A percentile compares a stretch with the other conserved stretches of the same genome.
phyloP scores from a whole-genome alignment of 2,113 vertebrate species.

The Morone saxatilis region DNA sequence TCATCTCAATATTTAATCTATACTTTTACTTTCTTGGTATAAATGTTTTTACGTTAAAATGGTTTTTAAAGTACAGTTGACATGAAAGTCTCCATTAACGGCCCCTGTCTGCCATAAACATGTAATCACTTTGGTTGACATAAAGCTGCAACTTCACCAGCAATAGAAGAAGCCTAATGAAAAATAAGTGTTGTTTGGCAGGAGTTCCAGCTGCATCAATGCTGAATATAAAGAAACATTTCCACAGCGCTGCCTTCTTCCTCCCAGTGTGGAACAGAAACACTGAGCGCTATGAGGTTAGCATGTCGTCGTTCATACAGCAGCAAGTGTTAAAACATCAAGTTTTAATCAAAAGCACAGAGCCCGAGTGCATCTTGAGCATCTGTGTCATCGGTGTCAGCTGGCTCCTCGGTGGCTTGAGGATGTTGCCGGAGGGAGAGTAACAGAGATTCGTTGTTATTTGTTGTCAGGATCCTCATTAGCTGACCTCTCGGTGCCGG shows the following conservation, averaged over 20 bases:
- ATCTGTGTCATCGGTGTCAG: background rate
- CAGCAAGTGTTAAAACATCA: background rate
- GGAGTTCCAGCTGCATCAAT: conserved; percentile 10
- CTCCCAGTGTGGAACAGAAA: background rate
- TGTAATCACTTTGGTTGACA: background rate
- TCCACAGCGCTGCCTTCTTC: background rate
- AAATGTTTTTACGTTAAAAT: too few relatives aligned
- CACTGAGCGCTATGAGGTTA: background rate
- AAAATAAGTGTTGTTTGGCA: background rate
- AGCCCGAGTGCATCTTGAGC: background rate
- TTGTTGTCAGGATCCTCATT: conserved; percentile 12
- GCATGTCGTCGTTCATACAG: background rate
- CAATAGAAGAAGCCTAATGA: conserved; percentile 10
- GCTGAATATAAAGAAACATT: background rate
- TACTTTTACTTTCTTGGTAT: too few relatives aligned
- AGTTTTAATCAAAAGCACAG: background rate
- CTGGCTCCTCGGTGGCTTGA: background rate
- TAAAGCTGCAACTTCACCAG: conserved; percentile 12
- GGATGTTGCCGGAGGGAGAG: background rate
- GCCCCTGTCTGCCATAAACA: conserved; percentile 1
- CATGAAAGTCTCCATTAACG: conserved; percentile 6
- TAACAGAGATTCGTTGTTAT: background rate
- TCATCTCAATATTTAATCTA: too few relatives aligned
- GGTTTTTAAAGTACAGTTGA: background rate
- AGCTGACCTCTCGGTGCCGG: background rate